Percentiles rank a stretch among this genome's conserved stretches.
Evolutionary conservation across 92 coral and sea anemone species (phyloP).

Genomic region (Anthopleura xanthogrammica): DNA sequence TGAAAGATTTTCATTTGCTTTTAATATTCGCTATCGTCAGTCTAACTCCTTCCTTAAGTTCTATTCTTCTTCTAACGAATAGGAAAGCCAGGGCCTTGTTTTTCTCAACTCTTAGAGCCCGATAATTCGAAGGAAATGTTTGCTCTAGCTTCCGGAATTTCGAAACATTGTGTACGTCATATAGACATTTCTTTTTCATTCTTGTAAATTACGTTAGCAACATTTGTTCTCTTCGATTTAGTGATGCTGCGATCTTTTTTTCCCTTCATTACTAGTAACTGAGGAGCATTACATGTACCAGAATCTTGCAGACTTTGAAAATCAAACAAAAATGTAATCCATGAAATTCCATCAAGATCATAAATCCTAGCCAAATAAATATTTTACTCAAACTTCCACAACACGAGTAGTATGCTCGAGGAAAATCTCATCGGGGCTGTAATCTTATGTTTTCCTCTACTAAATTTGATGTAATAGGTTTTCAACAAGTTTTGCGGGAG

Average conservation of each 20-base stretch:
- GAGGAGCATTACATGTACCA: conserved; percentile 10
- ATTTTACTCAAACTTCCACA: conserved; percentile 19
- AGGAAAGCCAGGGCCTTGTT: neutral
- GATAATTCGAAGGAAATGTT: conserved; percentile 13
- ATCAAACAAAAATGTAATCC: neutral
- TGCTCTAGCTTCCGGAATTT: conserved; percentile 41
- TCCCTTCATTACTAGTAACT: too few relatives aligned
- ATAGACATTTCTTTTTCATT: conserved; percentile 44
- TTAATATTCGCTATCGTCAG: conserved; percentile 2
- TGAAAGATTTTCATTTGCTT: conserved; percentile 59
- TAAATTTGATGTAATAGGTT: neutral
- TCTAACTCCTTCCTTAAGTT: neutral
- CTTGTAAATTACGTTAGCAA: conserved; percentile 32
- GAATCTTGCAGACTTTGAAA: neutral
- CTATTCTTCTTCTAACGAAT: neutral
- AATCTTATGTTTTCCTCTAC: neutral
- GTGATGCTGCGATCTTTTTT: too few relatives aligned
- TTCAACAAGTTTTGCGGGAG: neutral
- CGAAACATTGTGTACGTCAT: conserved; percentile 54
- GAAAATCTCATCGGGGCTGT: neutral
- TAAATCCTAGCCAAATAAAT: conserved; percentile 16
- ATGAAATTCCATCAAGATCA: conserved; percentile 13
- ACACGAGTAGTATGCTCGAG: neutral
- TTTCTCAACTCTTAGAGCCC: neutral
- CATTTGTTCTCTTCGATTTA: neutral